These are phyloP conservation scores for Hyles vespertilio DNA, from an alignment of 1,140 invertebrate genomes.

Conservation along the genomic window DNA sequence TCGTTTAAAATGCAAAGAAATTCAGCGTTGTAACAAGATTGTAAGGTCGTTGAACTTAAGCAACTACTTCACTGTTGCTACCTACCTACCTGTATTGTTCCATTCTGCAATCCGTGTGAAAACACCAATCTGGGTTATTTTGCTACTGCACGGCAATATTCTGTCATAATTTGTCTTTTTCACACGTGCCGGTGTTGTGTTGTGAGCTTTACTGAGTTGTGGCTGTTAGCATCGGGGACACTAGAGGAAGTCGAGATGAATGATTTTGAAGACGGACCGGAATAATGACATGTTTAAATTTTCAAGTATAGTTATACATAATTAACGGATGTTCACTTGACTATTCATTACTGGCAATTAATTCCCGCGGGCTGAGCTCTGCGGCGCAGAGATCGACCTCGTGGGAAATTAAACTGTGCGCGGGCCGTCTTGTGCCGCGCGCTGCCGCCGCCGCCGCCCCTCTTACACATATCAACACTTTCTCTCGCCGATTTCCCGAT, in stretches of 20 bases:
- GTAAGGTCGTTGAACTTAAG: constrained; percentile 51
- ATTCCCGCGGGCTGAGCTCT: constrained; percentile 71
- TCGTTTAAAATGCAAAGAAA: too few species aligned
- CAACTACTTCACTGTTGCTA: constrained; percentile 42
- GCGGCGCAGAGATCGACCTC: constrained; percentile 74
- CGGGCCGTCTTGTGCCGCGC: constrained; percentile 65
- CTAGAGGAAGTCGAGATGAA: neutral
- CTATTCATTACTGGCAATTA: constrained; percentile 76
- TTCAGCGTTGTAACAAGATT: constrained; percentile 13
- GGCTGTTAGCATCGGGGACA: neutral
- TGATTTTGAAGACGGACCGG: constrained; percentile 14
- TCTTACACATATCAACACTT: constrained; percentile 66
- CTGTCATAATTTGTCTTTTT: constrained; percentile 15
- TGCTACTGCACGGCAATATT: constrained; percentile 22
- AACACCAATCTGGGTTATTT: constrained; percentile 37
- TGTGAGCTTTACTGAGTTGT: neutral
- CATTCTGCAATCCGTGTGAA: constrained; percentile 63
- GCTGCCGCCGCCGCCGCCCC: constrained; percentile 39
- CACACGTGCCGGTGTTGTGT: neutral
- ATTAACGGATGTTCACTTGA: constrained; percentile 72
- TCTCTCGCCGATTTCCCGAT: constrained; percentile 63
- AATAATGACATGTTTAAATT: constrained; percentile 26
- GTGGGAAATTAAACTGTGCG: constrained; percentile 75
- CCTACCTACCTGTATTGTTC: constrained; percentile 56
- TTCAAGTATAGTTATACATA: constrained; percentile 61